These are phyloP conservation scores for Hylia prasina DNA, from an alignment of 2,113 vertebrate species.

Conservation along the genomic window DNA sequence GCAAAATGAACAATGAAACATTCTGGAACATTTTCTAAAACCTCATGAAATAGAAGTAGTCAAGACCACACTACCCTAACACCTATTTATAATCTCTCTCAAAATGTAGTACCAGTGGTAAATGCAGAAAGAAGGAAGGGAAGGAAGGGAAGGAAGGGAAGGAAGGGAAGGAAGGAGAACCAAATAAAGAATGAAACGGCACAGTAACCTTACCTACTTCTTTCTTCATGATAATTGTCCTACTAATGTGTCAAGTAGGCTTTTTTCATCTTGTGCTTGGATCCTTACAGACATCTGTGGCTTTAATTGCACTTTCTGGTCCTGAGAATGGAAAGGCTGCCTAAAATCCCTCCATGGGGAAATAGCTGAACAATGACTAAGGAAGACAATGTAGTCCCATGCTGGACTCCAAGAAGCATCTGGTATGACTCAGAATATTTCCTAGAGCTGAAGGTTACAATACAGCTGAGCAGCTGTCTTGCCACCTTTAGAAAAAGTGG, in stretches of 20 bases:
- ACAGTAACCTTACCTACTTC: not conserved
- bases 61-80: not conserved
- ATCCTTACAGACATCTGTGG: not conserved
- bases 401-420: conserved; percentile 1
- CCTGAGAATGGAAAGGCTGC: conserved; percentile 9
- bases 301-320: conserved; percentile 1
- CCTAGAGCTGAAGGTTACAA: conserved; percentile 17
- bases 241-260: not conserved
- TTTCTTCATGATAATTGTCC: not conserved
- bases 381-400: conserved; percentile 31
- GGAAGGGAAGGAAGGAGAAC: not conserved
- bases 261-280: not conserved
- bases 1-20: conserved; percentile 32
- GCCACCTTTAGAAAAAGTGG: not conserved
- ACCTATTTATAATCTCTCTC: not conserved
- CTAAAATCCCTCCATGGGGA: not conserved
- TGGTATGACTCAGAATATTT: conserved; percentile 46
- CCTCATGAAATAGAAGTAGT: not conserved
- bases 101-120: not conserved
- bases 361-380: conserved; percentile 34
- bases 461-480: not conserved
- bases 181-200: not conserved
- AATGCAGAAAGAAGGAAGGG: not conserved
- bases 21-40: conserved; percentile 12
- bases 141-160: not conserved